Base-by-base conservation (phyloP, 2,113 vertebrate genomes). In the Bos indicus region DNA sequence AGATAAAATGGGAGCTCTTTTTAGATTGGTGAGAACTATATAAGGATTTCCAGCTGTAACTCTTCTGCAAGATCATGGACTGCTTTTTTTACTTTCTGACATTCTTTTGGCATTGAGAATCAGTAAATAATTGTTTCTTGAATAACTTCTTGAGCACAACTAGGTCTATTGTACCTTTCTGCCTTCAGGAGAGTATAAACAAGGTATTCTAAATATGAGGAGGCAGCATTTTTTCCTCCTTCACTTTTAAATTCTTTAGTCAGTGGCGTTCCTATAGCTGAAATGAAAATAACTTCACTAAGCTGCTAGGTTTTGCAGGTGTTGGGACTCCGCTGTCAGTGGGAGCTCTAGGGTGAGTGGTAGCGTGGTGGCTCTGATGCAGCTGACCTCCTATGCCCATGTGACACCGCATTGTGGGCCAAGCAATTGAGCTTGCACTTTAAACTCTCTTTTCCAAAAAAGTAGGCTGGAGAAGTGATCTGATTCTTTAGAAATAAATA, bases 1-100 rank as follows among this genome's bases (percentile, higher is more conserved):
- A 97, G 71, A 97, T 98, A 89, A 98, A 98, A 97, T 71, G 46
- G 56, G 92, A 97, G 77, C 92, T 77, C 78, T 97, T 48, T 52
- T 97, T 97, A 21, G 93, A 30, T 46, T 81, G 96, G 59, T 60
- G 93, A 96, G 43, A 96, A 40, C 56, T 90, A 33, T 94, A 89
- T 85, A 92, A 91, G 93, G 74, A 23, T 43, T 26, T 95, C 46
- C 80, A 74, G 59, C 17, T 96, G 7, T 92, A 97, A 95, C 62
- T 97, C 74, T 97, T 98, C 88, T 84, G 92, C 96, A 92, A 95
- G 91, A 62, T 71, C 85, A 91, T 7, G 6, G 16, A 30, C 8
- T 95, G 30, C 89, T 89, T 96, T 88, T 84, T 92, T 25, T 11
- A 36, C 43, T 64, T 96, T 94, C 40, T 12, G 91, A 16, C 71